These are phyloP conservation scores for Gadus chalcogrammus DNA, from an alignment of 2,113 vertebrate genomes.

Conservation along the genomic window DNA sequence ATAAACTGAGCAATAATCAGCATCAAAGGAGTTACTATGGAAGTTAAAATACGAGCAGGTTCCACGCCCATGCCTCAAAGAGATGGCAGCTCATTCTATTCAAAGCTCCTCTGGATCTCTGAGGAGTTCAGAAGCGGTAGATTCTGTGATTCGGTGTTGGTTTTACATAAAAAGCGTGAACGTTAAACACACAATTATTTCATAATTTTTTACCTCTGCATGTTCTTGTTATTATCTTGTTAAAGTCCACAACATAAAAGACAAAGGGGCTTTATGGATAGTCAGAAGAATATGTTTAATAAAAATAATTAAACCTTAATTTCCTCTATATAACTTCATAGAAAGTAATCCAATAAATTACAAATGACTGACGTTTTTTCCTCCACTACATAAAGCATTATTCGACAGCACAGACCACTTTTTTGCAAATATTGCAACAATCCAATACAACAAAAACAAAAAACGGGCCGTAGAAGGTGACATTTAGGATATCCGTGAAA, in stretches of 20 bases:
- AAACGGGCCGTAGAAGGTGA: conserved; percentile 75
- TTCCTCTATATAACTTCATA: conserved; percentile 99
- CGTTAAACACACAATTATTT: no score
- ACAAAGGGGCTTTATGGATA: conserved; percentile 81
- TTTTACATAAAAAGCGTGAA: no score
- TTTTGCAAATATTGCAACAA: conserved; percentile 95
- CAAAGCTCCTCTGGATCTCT: no score
- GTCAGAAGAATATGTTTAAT: conserved; percentile 99
- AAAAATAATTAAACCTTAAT: conserved; percentile 99
- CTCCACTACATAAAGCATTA: conserved; percentile 97
- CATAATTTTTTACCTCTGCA: conserved; percentile 28
- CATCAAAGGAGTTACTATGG: no score
- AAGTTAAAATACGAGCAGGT: no score
- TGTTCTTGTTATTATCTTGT: neutral
- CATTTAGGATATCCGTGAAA: conserved; percentile 83
- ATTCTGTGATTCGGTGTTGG: no score
- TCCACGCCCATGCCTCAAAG: no score
- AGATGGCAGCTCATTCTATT: no score
- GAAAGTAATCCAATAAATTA: conserved; percentile 99
- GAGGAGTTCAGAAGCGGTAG: no score
- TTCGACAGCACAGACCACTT: conserved; percentile 99
- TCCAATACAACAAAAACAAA: conserved; percentile 72
- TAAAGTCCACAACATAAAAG: conserved; percentile 4
- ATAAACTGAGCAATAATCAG: no score
- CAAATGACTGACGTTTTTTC: conserved; percentile 95